Evolutionary conservation across 2,113 vertebrate species (phyloP), one percentile per base, ranked within the genome.

Genomic region (Orthonyx spaldingii): DNA sequence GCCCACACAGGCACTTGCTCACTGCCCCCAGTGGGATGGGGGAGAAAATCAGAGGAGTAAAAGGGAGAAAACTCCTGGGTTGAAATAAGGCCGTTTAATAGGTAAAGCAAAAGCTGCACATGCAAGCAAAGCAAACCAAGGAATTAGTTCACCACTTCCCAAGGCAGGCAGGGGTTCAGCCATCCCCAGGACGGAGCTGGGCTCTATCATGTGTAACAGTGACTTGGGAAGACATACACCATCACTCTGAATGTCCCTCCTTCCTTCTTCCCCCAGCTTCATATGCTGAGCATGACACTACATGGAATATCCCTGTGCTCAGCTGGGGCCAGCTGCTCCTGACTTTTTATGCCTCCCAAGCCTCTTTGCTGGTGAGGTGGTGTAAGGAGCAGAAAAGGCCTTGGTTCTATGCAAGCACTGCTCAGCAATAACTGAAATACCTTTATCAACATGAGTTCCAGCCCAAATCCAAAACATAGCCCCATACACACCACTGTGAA

Each of bases 151-250:
- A 53, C 16, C 22, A 7, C 17, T 55, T 61, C 26, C 30, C 17
- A 9, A n/a, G 21, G 16, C 16, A 18, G 11, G 9, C 69, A 68
- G 14, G 19, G 9, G 3, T 78, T 87, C 47, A 69, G 27, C 15
- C 18, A 39, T 53, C 0, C 0, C 15, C 23, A 61, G 33, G 16
- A 39, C 16, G n/a, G n/a, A 53, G 47, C 1, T 1, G 11, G n/a
- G 39, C 16, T 60, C 20, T 21, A 24, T 66, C 20, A 30, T 24
- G 18, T 14, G 2, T 17, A 32, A 18, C 3, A 12, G 20, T 22
- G 11, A 60, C 53, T 53, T 68, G 24, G 13, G 13, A 46, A 46
- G 61, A 35, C 24, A 66, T 32, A 52, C 17, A 12, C 6, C n/a
- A 47, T 33, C 52, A 55, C 2, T 7, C 21, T 55, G 22, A 60